Evolutionary conservation across 1,140 invertebrate species (phyloP).

Genomic region (Holcopasites calliopsidis): DNA sequence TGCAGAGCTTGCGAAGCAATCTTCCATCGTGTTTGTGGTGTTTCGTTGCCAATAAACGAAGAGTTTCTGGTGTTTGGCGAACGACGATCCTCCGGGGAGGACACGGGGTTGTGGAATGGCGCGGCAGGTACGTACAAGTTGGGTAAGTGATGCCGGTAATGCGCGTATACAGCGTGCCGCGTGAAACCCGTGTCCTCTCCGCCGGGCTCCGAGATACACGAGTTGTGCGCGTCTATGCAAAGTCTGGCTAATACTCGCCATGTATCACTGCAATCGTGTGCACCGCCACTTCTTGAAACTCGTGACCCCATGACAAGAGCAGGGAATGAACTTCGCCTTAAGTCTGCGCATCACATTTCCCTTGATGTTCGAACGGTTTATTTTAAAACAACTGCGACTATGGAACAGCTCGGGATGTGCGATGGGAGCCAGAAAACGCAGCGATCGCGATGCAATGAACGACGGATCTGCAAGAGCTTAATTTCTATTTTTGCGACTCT

Average conservation of each 20-base stretch:
- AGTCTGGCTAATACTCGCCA: conserved; percentile 53
- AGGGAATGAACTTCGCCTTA: too few species aligned
- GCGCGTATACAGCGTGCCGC: background rate
- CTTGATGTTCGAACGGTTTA: too few species aligned
- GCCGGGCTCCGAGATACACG: background rate
- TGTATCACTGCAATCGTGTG: conserved; percentile 45
- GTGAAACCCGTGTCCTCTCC: background rate
- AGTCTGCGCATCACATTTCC: too few species aligned
- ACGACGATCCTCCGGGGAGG: conserved; percentile 43
- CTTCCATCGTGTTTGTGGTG: background rate
- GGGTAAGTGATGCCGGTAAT: conserved; percentile 14
- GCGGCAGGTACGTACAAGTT: conserved; percentile 11
- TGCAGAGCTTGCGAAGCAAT: background rate
- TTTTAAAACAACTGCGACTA: too few species aligned
- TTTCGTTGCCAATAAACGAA: conserved; percentile 41
- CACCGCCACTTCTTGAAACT: background rate
- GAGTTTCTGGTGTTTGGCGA: conserved; percentile 43
- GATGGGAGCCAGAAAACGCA: too few species aligned
- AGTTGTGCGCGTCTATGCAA: conserved; percentile 32
- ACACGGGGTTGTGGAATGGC: background rate
- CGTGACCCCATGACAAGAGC: background rate
- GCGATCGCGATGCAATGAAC: too few species aligned
- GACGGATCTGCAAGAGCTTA: too few species aligned
- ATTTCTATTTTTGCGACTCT: too few species aligned
- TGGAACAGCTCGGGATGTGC: too few species aligned